These are phyloP conservation scores for Agriopis leucophaearia DNA, from an alignment of 2,888 invertebrate species.

Conservation along the genomic window DNA sequence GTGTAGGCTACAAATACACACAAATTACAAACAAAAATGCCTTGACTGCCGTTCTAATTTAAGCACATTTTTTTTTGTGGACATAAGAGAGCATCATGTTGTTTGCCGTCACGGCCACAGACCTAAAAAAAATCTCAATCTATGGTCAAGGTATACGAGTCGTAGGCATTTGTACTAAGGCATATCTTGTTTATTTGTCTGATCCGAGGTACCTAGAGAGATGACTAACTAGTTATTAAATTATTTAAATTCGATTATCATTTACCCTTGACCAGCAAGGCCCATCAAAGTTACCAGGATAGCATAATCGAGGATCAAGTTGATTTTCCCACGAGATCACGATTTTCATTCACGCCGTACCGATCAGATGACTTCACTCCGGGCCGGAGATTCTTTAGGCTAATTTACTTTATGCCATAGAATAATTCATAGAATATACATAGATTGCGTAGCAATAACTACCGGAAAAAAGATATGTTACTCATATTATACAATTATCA, in stretches of 20 bases:
- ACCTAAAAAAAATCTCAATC: too few species aligned
- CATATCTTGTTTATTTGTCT: too few species aligned
- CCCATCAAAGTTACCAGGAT: constrained; percentile 57
- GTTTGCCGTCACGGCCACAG: too few species aligned
- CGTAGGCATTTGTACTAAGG: too few species aligned
- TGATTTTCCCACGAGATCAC: constrained; percentile 73
- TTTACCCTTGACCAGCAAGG: constrained; percentile 46
- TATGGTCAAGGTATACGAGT: too few species aligned
- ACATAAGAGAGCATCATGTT: too few species aligned
- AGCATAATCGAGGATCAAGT: constrained; percentile 61
- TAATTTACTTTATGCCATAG: constrained; percentile 35
- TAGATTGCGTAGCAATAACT: constrained; percentile 2
- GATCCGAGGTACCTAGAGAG: too few species aligned
- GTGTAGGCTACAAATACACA: too few species aligned
- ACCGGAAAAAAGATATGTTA: background rate
- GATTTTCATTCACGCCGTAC: constrained; percentile 71
- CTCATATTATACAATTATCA: background rate
- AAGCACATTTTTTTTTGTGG: too few species aligned
- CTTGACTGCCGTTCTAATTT: too few species aligned
- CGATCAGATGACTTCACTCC: constrained; percentile 74
- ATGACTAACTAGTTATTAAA: background rate
- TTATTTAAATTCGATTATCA: constrained; percentile 22
- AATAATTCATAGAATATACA: background rate
- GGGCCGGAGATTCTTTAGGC: constrained; percentile 33
- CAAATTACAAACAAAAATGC: too few species aligned